Base-by-base conservation (phyloP, 2,888 invertebrate genomes). In the Lasius platythorax region DNA sequence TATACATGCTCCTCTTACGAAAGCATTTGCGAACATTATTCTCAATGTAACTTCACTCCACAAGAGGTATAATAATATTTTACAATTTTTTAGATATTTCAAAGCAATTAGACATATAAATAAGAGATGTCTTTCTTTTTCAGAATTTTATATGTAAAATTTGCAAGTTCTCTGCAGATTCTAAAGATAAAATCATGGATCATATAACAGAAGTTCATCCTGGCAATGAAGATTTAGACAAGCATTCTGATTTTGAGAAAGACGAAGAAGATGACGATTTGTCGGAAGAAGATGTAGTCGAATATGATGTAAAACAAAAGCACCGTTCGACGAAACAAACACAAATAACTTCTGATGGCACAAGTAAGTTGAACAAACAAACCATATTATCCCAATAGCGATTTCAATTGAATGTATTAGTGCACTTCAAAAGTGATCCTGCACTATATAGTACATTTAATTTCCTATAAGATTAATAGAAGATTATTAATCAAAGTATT, bases 101-200 rank as follows among this genome's bases (percentile, higher is more conserved):
- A 5, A 73, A 46, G 0, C 4, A 0, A 11, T 53, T 18, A 58
- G 11, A 6, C 12, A n/a, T 23, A 67, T 68, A 50, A 11, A 23
- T 46, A 33, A 74, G 56, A 15, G 6, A 30, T 23, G 11, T 4
- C 72, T 37, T 6, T 40, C 4, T 70, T 23, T 83, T 84, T 18
- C 82, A 94, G 93, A 90, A 89, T 75, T 95, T 88, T 76, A 9
- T 87, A 8, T 95, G 95, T 84, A 94, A 92, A 87, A 86, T 94
- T 40, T 95, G 95, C 73, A 90, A 91, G 40, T 93, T 91, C 84
- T 81, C 89, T 23, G 88, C 91, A n/a, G 72, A 64, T 67, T 70
- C 53, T n/a, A 85, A 94, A 63, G 82, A 91, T 6, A 91, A 92
- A 40, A 92, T 94, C 40, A 56, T 87, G 18, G 84, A 87, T 3